A percentile compares a stretch with the other conserved stretches of the same genome.
phyloP scores from a whole-genome alignment of 2,888 invertebrate species.

The Lochmaea capreae region DNA sequence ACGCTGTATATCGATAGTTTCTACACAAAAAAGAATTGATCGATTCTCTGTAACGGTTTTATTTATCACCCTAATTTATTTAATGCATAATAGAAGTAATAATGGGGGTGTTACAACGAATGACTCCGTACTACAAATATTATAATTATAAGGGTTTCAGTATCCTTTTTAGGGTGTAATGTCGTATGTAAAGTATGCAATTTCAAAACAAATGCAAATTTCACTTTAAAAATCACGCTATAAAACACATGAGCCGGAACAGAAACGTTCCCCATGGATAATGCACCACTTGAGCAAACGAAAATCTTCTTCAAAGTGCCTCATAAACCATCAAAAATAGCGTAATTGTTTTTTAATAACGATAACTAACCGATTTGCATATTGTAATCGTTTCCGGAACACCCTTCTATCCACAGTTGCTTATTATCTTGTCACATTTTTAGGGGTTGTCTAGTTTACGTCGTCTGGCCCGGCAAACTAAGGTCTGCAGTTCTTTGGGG shows the following conservation, averaged over 20 bases:
- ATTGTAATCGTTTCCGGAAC: conserved; percentile 30
- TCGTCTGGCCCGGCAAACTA: conserved; percentile 36
- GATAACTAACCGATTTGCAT: conserved; percentile 45
- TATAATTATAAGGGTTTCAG: background rate
- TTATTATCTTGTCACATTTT: conserved; percentile 55
- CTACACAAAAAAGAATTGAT: too few relatives aligned
- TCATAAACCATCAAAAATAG: conserved; percentile 46
- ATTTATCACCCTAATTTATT: background rate
- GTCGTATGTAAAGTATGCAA: conserved; percentile 41
- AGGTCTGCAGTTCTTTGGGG: conserved; percentile 49
- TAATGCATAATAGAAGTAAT: background rate
- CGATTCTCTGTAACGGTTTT: too few relatives aligned
- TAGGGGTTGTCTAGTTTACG: conserved; percentile 42
- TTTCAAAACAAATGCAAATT: conserved; percentile 54
- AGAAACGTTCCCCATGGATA: conserved; percentile 51
- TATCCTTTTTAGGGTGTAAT: background rate
- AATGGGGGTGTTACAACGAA: background rate
- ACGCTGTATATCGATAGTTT: too few relatives aligned
- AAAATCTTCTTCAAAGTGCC: conserved; percentile 51
- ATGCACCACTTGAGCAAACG: conserved; percentile 52
- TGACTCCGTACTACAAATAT: background rate
- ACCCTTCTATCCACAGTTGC: conserved; percentile 37
- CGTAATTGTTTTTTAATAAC: conserved; percentile 53
- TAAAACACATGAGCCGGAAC: conserved; percentile 56
- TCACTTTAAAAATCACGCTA: conserved; percentile 56